phyloP scores from a whole-genome alignment of 2,113 vertebrate species.

The Brachionichthys hirsutus region DNA sequence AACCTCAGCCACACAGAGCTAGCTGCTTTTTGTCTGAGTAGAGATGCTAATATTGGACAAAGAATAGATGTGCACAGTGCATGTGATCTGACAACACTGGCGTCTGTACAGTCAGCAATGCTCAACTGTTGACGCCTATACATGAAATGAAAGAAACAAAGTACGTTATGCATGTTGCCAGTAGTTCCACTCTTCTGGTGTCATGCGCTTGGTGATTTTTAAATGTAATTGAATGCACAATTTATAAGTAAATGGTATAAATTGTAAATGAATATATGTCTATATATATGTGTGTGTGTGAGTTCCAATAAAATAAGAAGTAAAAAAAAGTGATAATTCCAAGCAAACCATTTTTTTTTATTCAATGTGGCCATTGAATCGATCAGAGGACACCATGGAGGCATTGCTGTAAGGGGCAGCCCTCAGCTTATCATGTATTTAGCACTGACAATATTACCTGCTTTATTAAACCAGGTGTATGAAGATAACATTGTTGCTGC shows the following conservation, averaged over 20 bases:
- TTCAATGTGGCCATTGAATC: background rate
- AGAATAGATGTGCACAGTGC: conserved; percentile 2
- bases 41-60: conserved; percentile 4
- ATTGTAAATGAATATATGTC: too few relatives aligned
- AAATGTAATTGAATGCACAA: too few relatives aligned
- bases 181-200: background rate
- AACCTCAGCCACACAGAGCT: conserved; percentile 25
- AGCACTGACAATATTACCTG: conserved; percentile 34
- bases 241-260: too few relatives aligned
- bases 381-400: background rate
- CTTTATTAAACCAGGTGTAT: conserved; percentile 46
- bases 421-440: conserved; percentile 38
- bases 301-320: too few relatives aligned
- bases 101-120: background rate
- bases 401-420: conserved; percentile 2
- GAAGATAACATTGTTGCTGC: conserved; percentile 54
- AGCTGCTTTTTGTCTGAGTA: conserved; percentile 25
- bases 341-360: too few relatives aligned
- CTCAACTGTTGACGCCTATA: conserved; percentile 12
- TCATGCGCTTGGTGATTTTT: background rate
- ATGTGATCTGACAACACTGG: background rate
- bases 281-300: too few relatives aligned
- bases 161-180: background rate
- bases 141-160: conserved; percentile 13
- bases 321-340: too few relatives aligned